Evolutionary conservation across 2,888 invertebrate species (phyloP).

Genomic region (Deladenus siricidicola): DNA sequence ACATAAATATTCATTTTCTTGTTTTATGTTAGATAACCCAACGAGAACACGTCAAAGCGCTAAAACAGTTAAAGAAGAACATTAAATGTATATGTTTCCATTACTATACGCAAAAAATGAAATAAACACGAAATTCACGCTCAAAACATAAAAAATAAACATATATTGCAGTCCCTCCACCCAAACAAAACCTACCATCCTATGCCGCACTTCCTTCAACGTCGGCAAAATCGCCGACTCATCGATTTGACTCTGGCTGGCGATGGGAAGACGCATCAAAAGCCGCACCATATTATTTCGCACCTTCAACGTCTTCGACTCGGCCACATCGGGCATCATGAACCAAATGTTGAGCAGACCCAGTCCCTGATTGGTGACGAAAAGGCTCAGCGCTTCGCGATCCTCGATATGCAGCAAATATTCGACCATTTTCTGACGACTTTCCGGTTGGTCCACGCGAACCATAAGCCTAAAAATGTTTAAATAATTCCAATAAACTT

Average conservation of each 20-base stretch:
- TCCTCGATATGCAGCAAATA: constrained; percentile 11
- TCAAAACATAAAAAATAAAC: too few species aligned
- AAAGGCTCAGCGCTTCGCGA: constrained; percentile 14
- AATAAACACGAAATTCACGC: too few species aligned
- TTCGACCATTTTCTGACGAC: constrained; percentile 16
- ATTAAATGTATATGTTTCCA: too few species aligned
- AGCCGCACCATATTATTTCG: neutral
- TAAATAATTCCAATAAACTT: neutral
- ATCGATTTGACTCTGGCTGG: constrained; percentile 17
- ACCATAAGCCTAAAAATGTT: constrained; percentile 14
- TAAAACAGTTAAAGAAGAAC: too few species aligned
- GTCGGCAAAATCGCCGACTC: constrained; percentile 11
- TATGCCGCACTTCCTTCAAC: neutral
- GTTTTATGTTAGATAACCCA: too few species aligned
- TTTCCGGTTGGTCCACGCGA: constrained; percentile 16
- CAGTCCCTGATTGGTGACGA: constrained; percentile 13
- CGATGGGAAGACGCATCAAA: constrained; percentile 10
- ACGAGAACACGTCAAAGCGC: too few species aligned
- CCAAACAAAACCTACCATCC: neutral
- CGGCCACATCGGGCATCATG: constrained; percentile 9
- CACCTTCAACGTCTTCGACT: neutral
- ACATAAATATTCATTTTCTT: too few species aligned
- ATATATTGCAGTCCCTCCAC: neutral
- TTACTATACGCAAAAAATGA: too few species aligned
- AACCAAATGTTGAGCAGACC: constrained; percentile 19